phyloP scores from a whole-genome alignment of 2,797 vertebrate genomes.

The Luscinia luscinia region DNA sequence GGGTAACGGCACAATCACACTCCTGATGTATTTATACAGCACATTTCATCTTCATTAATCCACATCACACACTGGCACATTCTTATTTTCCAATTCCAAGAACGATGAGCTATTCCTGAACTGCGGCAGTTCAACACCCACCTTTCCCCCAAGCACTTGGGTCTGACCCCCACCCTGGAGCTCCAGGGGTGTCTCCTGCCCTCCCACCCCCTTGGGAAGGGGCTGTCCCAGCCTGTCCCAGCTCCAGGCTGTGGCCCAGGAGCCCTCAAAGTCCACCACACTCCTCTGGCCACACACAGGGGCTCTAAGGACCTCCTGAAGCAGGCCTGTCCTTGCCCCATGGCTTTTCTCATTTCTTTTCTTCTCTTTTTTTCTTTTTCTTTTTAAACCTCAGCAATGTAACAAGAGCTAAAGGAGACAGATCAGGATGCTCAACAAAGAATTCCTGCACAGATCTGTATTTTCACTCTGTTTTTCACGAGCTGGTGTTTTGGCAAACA shows the following conservation, averaged over 20 bases:
- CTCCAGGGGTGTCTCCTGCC: neutral
- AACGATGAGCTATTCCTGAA: neutral
- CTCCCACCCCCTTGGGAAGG: neutral
- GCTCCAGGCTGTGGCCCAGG: neutral
- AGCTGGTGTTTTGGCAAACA: neutral
- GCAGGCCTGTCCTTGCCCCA: neutral
- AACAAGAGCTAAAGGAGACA: neutral
- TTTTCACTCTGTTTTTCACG: neutral
- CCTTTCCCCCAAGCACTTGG: rapidly evolving
- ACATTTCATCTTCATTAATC: conserved; percentile 59
- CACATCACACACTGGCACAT: conserved; percentile 18
- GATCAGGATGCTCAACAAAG: neutral
- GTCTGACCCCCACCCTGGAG: neutral
- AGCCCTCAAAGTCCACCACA: neutral
- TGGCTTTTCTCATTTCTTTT: neutral
- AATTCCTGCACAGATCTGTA: neutral
- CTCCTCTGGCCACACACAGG: neutral
- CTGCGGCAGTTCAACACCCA: neutral
- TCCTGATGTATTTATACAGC: conserved; percentile 30
- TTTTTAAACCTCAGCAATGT: neutral
- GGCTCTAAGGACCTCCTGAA: neutral
- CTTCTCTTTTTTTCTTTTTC: too few species aligned
- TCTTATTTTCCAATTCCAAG: neutral
- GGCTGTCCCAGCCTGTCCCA: neutral
- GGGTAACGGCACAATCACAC: neutral